phyloP scores from a whole-genome alignment of 1,140 invertebrate genomes.

The Heterodera schachtii region DNA sequence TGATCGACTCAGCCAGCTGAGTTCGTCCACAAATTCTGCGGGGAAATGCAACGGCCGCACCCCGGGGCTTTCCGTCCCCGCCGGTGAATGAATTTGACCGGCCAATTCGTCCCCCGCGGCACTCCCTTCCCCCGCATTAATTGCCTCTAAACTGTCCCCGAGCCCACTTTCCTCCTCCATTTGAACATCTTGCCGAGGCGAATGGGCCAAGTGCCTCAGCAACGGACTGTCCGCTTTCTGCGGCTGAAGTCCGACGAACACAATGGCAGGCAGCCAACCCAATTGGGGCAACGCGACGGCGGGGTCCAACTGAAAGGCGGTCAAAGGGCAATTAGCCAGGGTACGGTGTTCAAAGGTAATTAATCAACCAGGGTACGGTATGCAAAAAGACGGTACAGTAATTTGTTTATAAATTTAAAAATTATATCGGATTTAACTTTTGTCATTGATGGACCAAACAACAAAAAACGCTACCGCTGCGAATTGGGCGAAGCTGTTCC shows the following conservation, averaged over 20 bases:
- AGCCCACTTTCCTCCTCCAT: slow-evolving; percentile 3
- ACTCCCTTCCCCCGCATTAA: not conserved
- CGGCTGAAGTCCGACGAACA: slow-evolving; percentile 1
- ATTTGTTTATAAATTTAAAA: not conserved
- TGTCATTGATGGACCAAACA: no score
- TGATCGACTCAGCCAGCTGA: not conserved
- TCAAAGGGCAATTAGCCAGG: no score
- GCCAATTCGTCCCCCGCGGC: not conserved
- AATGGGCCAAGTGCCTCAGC: not conserved
- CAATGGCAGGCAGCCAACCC: not conserved
- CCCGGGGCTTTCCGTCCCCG: not conserved
- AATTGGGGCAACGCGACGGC: not conserved
- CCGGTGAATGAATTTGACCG: not conserved
- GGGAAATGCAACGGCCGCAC: not conserved
- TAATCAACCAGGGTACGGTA: no score
- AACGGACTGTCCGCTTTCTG: not conserved
- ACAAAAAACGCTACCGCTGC: not conserved
- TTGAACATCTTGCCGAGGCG: not conserved
- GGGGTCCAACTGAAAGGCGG: not conserved
- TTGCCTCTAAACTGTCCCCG: not conserved
- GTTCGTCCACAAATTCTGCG: not conserved
- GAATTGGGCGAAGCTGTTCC: not conserved
- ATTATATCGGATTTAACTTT: not conserved
- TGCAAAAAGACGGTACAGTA: not conserved
- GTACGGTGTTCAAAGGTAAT: no score